Evolutionary conservation across 2,113 vertebrate genomes (phyloP).

Genomic region (Tachycineta bicolor): DNA sequence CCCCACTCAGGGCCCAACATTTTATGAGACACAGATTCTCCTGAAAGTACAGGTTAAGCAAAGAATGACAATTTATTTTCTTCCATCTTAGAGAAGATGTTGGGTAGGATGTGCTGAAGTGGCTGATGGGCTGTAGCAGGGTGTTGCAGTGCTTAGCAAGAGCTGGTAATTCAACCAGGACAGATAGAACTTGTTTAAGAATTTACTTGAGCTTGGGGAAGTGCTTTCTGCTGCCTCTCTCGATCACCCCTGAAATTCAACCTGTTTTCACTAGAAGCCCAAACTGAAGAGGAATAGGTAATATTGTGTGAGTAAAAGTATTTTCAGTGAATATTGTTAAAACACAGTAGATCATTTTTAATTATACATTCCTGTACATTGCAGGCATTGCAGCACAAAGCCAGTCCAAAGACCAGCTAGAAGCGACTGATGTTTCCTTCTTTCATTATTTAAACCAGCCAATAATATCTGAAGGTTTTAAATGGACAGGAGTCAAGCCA

Average conservation of each 20-base stretch:
- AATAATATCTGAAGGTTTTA: neutral
- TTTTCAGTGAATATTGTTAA: neutral
- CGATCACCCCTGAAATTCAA: neutral
- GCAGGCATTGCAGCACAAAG: neutral
- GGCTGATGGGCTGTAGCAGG: neutral
- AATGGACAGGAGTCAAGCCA: neutral
- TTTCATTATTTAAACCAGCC: neutral
- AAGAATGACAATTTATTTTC: neutral
- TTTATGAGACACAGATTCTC: neutral
- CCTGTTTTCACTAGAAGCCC: neutral
- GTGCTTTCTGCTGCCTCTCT: neutral
- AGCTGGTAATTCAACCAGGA: neutral
- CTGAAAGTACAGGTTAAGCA: neutral
- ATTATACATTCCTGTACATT: neutral
- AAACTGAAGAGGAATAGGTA: neutral
- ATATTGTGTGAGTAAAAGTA: neutral
- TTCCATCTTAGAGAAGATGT: neutral
- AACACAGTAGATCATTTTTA: neutral
- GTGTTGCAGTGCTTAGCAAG: neutral
- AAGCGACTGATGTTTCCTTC: neutral
- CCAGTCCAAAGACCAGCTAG: neutral
- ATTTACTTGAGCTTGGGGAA: neutral
- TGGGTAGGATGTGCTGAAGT: neutral
- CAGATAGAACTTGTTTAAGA: neutral
- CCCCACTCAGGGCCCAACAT: rapidly evolving